Evolutionary conservation across 2,113 vertebrate species (phyloP).

Genomic region (Clarias batrachus): DNA sequence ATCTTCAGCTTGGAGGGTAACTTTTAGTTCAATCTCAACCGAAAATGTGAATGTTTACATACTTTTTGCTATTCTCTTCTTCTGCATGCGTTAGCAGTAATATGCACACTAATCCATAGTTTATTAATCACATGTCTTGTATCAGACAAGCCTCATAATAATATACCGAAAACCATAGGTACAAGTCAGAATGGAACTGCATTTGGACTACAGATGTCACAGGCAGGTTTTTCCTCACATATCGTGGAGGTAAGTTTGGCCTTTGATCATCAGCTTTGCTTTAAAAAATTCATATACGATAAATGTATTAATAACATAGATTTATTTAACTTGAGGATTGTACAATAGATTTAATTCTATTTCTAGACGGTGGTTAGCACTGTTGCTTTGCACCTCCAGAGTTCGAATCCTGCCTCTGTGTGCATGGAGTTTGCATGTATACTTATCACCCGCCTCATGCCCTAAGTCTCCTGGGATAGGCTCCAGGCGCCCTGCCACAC

Average conservation of each 20-base stretch:
- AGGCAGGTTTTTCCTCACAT: constrained; percentile 95
- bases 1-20: constrained; percentile 94
- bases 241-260: constrained; percentile 86
- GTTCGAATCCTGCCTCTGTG: too few species aligned
- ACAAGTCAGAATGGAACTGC: constrained; percentile 88
- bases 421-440: too few species aligned
- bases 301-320: neutral
- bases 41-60: neutral
- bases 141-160: neutral
- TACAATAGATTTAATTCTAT: neutral
- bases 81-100: neutral
- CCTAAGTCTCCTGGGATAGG: too few species aligned
- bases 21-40: neutral
- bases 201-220: constrained; percentile 95
- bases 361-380: neutral
- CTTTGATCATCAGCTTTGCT: neutral
- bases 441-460: too few species aligned
- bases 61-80: neutral
- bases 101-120: neutral
- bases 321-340: neutral
- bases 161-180: constrained; percentile 68
- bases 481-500: too few species aligned
- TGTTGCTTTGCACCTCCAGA: too few species aligned
- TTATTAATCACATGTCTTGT: neutral
- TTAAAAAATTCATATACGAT: neutral